These are phyloP conservation scores for Uloborus plumipes DNA, from an alignment of 2,888 invertebrate genomes.

Conservation along the genomic window DNA sequence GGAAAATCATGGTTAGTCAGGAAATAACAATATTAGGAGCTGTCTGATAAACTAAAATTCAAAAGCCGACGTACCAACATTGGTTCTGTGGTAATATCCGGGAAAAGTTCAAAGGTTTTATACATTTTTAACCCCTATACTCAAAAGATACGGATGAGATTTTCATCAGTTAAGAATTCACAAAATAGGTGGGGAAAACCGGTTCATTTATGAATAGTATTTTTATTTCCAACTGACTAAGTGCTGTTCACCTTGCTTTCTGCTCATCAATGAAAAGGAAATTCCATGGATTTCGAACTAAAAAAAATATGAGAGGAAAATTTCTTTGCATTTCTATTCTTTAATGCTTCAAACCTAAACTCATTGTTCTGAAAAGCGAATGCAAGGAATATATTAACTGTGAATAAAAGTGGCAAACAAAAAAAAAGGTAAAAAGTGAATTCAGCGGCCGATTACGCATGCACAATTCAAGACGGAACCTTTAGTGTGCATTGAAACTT, in stretches of 20 bases:
- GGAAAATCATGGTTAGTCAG: too few relatives aligned
- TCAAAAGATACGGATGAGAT: too few relatives aligned
- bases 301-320: constrained; percentile 4
- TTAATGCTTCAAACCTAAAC: constrained; percentile 14
- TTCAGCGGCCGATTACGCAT: constrained; percentile 44
- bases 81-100: too few relatives aligned
- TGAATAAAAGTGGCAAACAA: background rate
- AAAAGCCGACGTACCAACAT: too few relatives aligned
- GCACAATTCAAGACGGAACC: constrained; percentile 41
- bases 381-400: background rate
- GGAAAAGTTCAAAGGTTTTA: too few relatives aligned
- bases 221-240: constrained; percentile 11
- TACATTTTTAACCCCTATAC: too few relatives aligned
- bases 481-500: constrained; percentile 41
- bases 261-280: constrained; percentile 17
- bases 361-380: constrained; percentile 25
- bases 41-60: too few relatives aligned
- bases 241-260: constrained; percentile 49
- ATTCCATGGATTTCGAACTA: background rate
- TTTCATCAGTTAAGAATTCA: too few relatives aligned
- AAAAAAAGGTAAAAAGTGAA: constrained; percentile 1
- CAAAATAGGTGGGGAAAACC: too few relatives aligned
- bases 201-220: background rate
- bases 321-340: constrained; percentile 12
- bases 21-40: too few relatives aligned